Percentiles rank a stretch among this genome's conserved stretches.
These are phyloP conservation scores for Penaeus indicus DNA, from an alignment of 1,140 invertebrate species.

Conservation along the genomic window DNA sequence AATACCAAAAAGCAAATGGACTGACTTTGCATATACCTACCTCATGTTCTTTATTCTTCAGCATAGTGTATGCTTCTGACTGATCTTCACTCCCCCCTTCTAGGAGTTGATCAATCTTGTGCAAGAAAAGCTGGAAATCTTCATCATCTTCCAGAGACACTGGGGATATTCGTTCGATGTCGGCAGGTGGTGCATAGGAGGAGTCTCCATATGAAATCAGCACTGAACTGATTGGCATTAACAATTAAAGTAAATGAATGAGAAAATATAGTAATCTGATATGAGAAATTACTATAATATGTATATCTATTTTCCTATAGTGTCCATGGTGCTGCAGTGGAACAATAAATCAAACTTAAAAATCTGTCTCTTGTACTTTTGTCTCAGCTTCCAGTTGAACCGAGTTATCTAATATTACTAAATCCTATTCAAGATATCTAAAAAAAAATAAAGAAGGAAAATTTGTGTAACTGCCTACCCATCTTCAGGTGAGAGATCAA, in stretches of 20 bases:
- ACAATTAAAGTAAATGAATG: background rate
- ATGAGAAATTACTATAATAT: too few relatives aligned
- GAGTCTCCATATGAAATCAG: background rate
- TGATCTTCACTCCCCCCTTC: constrained; percentile 45
- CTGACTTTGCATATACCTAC: constrained; percentile 9
- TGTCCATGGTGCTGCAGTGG: too few relatives aligned
- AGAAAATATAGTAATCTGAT: too few relatives aligned
- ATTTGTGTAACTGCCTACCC: background rate
- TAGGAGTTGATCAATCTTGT: constrained; percentile 39
- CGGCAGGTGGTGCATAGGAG: background rate
- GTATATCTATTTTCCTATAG: too few relatives aligned
- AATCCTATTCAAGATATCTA: too few relatives aligned
- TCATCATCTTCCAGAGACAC: background rate
- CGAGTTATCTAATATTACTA: too few relatives aligned
- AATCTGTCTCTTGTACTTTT: too few relatives aligned
- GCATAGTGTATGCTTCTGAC: constrained; percentile 31
- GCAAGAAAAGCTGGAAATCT: constrained; percentile 5
- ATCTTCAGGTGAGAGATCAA: constrained; percentile 45
- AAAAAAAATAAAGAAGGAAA: too few relatives aligned
- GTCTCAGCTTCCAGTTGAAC: too few relatives aligned
- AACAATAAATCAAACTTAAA: too few relatives aligned
- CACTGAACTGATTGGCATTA: background rate
- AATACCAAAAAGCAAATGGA: too few relatives aligned
- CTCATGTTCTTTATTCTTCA: constrained; percentile 31
- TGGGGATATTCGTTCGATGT: background rate